A percentile compares a stretch with the other conserved stretches of the same genome.
Conservation (phyloP, 30 jellyfish, hydroid and myxozoan genomes). For the Turritopsis rubra region DNA sequence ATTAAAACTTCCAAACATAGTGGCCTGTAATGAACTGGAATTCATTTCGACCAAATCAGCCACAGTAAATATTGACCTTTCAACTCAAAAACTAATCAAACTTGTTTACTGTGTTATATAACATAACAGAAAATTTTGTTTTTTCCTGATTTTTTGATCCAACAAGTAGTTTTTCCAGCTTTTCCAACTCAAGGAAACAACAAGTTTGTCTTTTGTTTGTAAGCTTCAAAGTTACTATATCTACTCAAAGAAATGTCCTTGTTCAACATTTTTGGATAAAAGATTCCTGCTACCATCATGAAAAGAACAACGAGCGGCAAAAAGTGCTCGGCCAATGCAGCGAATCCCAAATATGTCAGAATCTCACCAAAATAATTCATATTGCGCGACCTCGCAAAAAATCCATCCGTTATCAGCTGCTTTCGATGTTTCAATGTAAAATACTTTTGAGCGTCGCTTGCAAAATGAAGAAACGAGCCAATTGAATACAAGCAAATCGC, state of each 20-base stretch:
- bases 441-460: conserved; percentile 61
- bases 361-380: conserved; percentile 66
- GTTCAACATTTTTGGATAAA: conserved; percentile 59
- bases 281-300: conserved; percentile 30
- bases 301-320: conserved; percentile 40
- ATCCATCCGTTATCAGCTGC: conserved; percentile 58
- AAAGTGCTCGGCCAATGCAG: conserved; percentile 56
- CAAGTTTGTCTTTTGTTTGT: conserved; percentile 31
- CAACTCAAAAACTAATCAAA: too few relatives aligned
- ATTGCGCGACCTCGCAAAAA: conserved; percentile 55
- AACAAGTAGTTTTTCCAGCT: neutral
- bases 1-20: too few relatives aligned
- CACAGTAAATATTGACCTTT: too few relatives aligned
- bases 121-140: too few relatives aligned
- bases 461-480: conserved; percentile 58
- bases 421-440: conserved; percentile 46
- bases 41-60: too few relatives aligned
- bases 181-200: neutral
- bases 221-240: conserved; percentile 40
- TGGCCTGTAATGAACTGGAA: too few relatives aligned
- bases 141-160: too few relatives aligned
- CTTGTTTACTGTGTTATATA: too few relatives aligned
- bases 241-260: conserved; percentile 57
- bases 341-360: conserved; percentile 50
- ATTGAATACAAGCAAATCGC: conserved; percentile 34